These are phyloP conservation scores for Drosophila pseudotakahashii DNA, from an alignment of 2,888 invertebrate species.

Conservation along the genomic window DNA sequence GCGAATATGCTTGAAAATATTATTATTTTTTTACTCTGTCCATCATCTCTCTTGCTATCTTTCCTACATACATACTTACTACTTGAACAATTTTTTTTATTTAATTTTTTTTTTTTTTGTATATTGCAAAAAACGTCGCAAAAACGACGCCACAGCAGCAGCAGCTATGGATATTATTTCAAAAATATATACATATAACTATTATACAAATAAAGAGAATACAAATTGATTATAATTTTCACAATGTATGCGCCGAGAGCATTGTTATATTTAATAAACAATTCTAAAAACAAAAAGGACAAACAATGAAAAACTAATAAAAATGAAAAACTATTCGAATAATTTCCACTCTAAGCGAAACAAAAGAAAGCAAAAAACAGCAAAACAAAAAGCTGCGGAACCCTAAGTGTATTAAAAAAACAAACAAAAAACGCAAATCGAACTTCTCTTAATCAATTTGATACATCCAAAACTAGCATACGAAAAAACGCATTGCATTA, in stretches of 20 bases:
- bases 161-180: constrained; percentile 47
- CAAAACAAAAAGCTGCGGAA: constrained; percentile 4
- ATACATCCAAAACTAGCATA: constrained; percentile 35
- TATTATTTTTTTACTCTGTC: constrained; percentile 24
- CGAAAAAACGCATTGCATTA: constrained; percentile 22
- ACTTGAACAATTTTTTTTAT: constrained; percentile 14
- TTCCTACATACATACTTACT: constrained; percentile 10
- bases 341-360: constrained; percentile 38
- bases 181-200: constrained; percentile 34
- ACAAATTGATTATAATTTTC: constrained; percentile 55
- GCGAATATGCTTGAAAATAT: constrained; percentile 30
- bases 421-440: constrained; percentile 21
- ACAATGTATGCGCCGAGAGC: constrained; percentile 54
- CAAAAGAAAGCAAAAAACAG: background rate
- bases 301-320: constrained; percentile 34
- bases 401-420: constrained; percentile 29
- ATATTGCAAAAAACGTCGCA: constrained; percentile 31
- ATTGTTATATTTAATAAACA: constrained; percentile 70
- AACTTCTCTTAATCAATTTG: constrained; percentile 41
- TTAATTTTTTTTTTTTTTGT: constrained; percentile 30
- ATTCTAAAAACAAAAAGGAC: constrained; percentile 13
- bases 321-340: constrained; percentile 33
- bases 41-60: constrained; percentile 16
- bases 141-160: constrained; percentile 34
- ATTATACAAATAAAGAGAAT: constrained; percentile 45